Conservation (phyloP, 2,113 vertebrate species). For the Tetrax tetrax region DNA sequence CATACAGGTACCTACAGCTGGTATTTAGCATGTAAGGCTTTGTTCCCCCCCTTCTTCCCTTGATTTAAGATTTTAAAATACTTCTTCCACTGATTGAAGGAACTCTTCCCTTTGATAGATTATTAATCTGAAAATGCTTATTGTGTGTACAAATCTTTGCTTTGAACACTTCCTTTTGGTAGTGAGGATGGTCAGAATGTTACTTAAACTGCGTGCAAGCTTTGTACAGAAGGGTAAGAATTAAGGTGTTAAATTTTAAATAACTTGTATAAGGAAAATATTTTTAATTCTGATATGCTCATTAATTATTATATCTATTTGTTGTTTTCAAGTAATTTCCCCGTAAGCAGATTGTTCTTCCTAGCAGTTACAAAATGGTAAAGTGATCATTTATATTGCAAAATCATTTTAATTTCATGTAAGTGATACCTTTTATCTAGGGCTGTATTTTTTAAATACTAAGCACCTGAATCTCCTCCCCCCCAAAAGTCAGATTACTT, state of each 20-base stretch:
- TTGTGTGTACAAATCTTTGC: constrained; percentile 75
- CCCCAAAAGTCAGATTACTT: not conserved
- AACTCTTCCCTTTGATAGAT: constrained; percentile 77
- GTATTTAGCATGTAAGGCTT: constrained; percentile 84
- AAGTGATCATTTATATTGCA: constrained; percentile 45
- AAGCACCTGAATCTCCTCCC: not conserved
- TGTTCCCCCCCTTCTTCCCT: constrained; percentile 58
- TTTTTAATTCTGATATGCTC: constrained; percentile 77
- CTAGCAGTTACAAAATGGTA: constrained; percentile 45
- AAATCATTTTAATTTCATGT: constrained; percentile 27
- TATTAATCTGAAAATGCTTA: constrained; percentile 77
- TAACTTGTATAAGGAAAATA: constrained; percentile 78
- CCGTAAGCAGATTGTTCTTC: constrained; percentile 41
- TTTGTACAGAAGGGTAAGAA: constrained; percentile 81
- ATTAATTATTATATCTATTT: constrained; percentile 78
- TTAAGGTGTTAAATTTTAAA: constrained; percentile 79
- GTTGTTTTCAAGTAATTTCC: constrained; percentile 47
- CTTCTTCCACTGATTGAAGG: constrained; percentile 78
- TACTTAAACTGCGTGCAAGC: constrained; percentile 70
- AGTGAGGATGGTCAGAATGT: constrained; percentile 74
- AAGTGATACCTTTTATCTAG: constrained; percentile 26
- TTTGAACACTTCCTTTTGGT: constrained; percentile 69
- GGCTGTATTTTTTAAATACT: constrained; percentile 2
- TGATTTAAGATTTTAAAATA: constrained; percentile 74
- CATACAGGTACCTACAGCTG: constrained; percentile 80